Percentiles rank a stretch among this genome's conserved stretches.
These are phyloP conservation scores for Achatina immaculata DNA, from an alignment of 1,140 invertebrate species.

Conservation along the genomic window DNA sequence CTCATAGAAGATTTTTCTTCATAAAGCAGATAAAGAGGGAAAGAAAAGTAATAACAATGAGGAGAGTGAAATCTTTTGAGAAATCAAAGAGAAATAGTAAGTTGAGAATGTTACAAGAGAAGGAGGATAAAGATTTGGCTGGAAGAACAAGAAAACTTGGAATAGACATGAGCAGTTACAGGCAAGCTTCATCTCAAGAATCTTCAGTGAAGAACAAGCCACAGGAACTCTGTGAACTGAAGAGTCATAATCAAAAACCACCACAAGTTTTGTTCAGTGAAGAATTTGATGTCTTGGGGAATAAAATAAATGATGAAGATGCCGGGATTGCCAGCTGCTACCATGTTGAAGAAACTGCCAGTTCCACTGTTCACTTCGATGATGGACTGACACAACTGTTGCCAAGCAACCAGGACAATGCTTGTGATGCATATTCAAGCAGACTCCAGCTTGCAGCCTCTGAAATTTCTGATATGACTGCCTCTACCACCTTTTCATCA, in stretches of 20 bases:
- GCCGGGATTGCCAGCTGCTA: slow-evolving; percentile 28
- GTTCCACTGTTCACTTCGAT: background rate
- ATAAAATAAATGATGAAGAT: slow-evolving; percentile 8
- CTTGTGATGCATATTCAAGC: background rate
- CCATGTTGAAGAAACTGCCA: slow-evolving; percentile 18
- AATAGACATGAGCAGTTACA: background rate
- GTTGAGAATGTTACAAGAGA: slow-evolving; percentile 27
- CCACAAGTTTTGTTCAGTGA: background rate
- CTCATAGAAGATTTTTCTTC: slow-evolving; percentile 16
- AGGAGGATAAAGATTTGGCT: slow-evolving; percentile 27
- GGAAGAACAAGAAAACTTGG: background rate
- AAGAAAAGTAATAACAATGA: background rate
- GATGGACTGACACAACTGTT: background rate
- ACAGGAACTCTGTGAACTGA: background rate
- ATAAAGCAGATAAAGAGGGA: background rate
- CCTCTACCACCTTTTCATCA: background rate
- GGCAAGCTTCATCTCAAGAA: background rate
- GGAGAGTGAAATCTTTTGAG: background rate
- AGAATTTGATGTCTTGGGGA: slow-evolving; percentile 8
- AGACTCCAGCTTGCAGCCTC: background rate
- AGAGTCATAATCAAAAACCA: background rate
- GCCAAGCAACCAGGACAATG: background rate
- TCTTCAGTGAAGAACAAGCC: background rate
- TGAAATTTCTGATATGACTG: background rate
- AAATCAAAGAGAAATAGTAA: slow-evolving; percentile 3